phyloP scores from a whole-genome alignment of 2,113 vertebrate species.

The Solea solea region DNA sequence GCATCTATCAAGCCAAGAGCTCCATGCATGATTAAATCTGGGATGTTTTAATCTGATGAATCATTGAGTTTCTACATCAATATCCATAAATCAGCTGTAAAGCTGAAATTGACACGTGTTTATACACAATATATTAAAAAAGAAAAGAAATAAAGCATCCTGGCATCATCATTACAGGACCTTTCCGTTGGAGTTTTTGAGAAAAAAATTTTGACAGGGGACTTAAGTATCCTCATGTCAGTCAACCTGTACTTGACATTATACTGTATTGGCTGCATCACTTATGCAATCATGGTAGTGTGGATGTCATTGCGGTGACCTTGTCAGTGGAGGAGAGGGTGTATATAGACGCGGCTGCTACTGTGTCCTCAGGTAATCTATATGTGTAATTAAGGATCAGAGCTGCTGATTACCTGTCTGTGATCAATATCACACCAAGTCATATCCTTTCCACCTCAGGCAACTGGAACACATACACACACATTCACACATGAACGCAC shows the following conservation, averaged over 20 bases:
- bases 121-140: too few species aligned
- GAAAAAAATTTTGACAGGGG: too few species aligned
- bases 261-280: constrained; percentile 2
- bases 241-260: background rate
- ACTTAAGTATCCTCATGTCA: too few species aligned
- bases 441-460: constrained; percentile 40
- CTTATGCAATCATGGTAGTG: constrained; percentile 4
- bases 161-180: too few species aligned
- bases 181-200: too few species aligned
- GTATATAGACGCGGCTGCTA: constrained; percentile 19
- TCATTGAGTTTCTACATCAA: too few species aligned
- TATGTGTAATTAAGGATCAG: constrained; percentile 60
- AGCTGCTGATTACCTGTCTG: constrained; percentile 50
- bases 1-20: too few species aligned
- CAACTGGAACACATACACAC: background rate
- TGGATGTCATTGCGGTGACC: constrained; percentile 35
- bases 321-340: constrained; percentile 21
- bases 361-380: constrained; percentile 41
- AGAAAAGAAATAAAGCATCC: too few species aligned
- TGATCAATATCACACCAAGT: constrained; percentile 54
- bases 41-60: too few species aligned
- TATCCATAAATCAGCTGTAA: too few species aligned
- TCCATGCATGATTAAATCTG: too few species aligned
- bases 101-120: too few species aligned
- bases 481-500: background rate